Conservation (phyloP, 2,888 invertebrate species). For the Rhogogaster chlorosoma region DNA sequence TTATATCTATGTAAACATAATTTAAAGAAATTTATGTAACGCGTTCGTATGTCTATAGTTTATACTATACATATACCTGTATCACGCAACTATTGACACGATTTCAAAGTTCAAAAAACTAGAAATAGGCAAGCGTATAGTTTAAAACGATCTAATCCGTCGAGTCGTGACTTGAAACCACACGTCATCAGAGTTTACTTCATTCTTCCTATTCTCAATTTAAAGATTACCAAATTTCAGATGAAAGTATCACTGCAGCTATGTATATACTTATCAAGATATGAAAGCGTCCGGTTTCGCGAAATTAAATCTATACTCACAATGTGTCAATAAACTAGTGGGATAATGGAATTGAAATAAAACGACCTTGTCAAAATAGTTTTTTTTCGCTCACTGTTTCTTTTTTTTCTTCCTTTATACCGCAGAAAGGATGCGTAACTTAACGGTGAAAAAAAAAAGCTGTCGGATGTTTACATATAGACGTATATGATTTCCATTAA, state of each 20-base stretch:
- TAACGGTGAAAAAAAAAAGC: neutral
- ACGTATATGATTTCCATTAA: neutral
- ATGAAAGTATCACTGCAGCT: neutral
- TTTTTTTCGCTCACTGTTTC: neutral
- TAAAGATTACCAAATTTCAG: neutral
- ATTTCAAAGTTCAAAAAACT: slow-evolving; percentile 14
- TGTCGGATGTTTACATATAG: neutral
- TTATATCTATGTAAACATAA: neutral
- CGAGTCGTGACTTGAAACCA: neutral
- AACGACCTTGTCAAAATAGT: neutral
- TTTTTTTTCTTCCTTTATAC: neutral
- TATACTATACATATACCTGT: neutral
- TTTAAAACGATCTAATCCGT: neutral
- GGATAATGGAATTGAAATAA: neutral
- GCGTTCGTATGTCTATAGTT: neutral
- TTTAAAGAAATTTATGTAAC: slow-evolving; percentile 20
- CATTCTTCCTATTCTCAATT: neutral
- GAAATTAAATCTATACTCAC: neutral
- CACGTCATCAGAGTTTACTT: neutral
- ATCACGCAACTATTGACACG: neutral
- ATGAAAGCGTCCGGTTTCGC: neutral
- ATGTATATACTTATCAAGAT: neutral
- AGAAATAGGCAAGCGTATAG: neutral
- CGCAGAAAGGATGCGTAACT: neutral
- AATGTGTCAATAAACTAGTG: neutral